Percentiles rank a stretch among this genome's conserved stretches.
Evolutionary conservation across 2,888 invertebrate species (phyloP).

Genomic region (Eupithecia tripunctaria): DNA sequence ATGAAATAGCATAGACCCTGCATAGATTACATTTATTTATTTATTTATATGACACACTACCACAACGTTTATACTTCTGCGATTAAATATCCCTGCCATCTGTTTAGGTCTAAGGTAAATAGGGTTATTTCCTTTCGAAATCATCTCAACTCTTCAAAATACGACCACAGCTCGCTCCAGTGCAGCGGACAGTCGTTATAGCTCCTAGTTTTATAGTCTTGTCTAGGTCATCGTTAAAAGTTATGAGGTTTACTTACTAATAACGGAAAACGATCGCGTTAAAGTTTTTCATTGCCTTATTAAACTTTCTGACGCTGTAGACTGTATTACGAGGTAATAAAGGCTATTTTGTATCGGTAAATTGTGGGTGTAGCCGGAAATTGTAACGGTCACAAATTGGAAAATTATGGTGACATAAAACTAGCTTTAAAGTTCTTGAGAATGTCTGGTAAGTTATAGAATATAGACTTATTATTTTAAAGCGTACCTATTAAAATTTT

Average conservation of each 20-base stretch:
- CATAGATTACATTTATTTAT: too few relatives aligned
- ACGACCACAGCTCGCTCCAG: neutral
- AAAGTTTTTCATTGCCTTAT: constrained; percentile 41
- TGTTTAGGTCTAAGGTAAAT: too few relatives aligned
- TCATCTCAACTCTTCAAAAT: neutral
- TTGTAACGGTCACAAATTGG: constrained; percentile 13
- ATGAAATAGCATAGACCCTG: too few relatives aligned
- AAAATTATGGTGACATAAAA: constrained; percentile 24
- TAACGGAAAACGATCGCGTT: constrained; percentile 45
- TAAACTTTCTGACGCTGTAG: constrained; percentile 14
- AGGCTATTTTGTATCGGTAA: constrained; percentile 22
- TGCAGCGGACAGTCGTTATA: neutral
- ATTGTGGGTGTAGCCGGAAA: neutral
- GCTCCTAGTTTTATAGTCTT: too few relatives aligned
- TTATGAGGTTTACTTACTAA: constrained; percentile 52
- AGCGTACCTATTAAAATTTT: neutral
- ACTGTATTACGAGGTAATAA: constrained; percentile 13
- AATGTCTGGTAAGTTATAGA: neutral
- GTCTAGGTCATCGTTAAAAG: constrained; percentile 25
- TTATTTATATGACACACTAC: too few relatives aligned
- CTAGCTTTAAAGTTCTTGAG: constrained; percentile 2
- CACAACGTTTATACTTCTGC: too few relatives aligned
- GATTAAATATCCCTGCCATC: too few relatives aligned
- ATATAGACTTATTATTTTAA: neutral
- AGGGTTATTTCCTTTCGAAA: neutral